Evolutionary conservation across 2,113 vertebrate genomes (phyloP).

Genomic region (Plotosus lineatus): DNA sequence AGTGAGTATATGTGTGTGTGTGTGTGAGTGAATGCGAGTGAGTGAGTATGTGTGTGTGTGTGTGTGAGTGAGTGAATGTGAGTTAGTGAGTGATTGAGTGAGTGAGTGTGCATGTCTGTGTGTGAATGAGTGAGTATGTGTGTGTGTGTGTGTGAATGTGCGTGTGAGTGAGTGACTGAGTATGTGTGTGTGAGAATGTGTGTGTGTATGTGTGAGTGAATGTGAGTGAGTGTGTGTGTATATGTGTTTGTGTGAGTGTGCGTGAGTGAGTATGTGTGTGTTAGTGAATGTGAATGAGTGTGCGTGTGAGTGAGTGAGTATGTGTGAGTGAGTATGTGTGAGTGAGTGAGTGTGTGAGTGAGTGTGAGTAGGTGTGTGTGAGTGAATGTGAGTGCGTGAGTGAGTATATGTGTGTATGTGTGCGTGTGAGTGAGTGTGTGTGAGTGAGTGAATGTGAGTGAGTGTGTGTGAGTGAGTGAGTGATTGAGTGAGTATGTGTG

Average conservation of each 20-base stretch:
- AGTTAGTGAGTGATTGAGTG: constrained; percentile 12
- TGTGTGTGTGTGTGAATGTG: constrained; percentile 30
- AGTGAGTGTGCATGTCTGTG: not conserved
- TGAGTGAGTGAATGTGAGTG: constrained; percentile 21
- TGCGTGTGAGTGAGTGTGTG: not conserved
- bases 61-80: not conserved
- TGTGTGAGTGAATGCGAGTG: constrained; percentile 22
- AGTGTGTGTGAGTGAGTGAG: not conserved
- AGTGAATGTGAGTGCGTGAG: constrained; percentile 1
- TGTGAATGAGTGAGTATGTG: not conserved
- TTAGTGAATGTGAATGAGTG: no score
- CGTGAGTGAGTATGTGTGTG: not conserved
- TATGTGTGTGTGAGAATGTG: not conserved
- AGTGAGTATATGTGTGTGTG: not conserved
- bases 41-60: constrained; percentile 4
- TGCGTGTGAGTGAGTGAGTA: constrained; percentile 16
- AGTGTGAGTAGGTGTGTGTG: no score
- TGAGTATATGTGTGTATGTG: constrained; percentile 8
- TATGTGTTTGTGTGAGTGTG: constrained; percentile 2
- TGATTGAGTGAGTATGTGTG: not conserved
- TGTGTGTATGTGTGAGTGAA: constrained; percentile 20
- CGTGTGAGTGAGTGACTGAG: not conserved
- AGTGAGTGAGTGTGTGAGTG: not conserved
- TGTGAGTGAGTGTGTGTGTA: constrained; percentile 1
- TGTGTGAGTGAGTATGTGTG: constrained; percentile 7